These are phyloP conservation scores for Capitella teleta DNA, from an alignment of 1,140 invertebrate genomes.

Conservation along the genomic window DNA sequence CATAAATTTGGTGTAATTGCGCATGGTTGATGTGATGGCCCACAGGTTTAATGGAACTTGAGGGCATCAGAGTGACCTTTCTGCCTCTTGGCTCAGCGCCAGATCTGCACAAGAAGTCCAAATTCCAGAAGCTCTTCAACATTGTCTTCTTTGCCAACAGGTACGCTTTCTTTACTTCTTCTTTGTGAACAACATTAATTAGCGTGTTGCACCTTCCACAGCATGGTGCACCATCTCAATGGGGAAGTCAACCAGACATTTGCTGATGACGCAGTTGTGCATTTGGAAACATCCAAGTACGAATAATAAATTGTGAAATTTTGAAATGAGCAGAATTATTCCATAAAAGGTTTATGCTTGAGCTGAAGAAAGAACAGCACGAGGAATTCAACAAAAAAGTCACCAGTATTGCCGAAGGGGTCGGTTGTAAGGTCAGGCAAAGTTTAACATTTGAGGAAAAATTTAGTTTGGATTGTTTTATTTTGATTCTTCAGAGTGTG, in stretches of 20 bases:
- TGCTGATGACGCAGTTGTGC: not conserved
- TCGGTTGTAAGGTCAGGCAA: not conserved
- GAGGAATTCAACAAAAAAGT: not conserved
- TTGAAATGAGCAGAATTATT: too few relatives aligned
- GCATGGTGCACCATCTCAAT: not conserved
- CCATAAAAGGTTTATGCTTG: slow-evolving; percentile 2
- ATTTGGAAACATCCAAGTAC: not conserved
- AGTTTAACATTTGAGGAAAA: not conserved
- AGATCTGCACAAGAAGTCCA: not conserved
- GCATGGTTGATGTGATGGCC: too few relatives aligned
- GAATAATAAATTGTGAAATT: not conserved
- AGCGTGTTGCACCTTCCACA: not conserved
- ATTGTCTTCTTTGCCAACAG: slow-evolving; percentile 1
- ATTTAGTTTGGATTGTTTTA: too few relatives aligned
- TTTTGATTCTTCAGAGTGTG: too few relatives aligned
- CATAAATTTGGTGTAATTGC: too few relatives aligned
- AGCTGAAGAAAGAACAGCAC: not conserved
- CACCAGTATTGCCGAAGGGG: not conserved
- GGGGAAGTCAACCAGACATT: not conserved
- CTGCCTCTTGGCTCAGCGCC: not conserved
- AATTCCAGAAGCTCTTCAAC: slow-evolving; percentile 5
- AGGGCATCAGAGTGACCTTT: not conserved
- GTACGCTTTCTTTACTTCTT: not conserved
- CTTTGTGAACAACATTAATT: too few relatives aligned
- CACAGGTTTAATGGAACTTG: too few relatives aligned